Evolutionary conservation across 1,140 invertebrate genomes (phyloP).

Genomic region (Ladona fulva): DNA sequence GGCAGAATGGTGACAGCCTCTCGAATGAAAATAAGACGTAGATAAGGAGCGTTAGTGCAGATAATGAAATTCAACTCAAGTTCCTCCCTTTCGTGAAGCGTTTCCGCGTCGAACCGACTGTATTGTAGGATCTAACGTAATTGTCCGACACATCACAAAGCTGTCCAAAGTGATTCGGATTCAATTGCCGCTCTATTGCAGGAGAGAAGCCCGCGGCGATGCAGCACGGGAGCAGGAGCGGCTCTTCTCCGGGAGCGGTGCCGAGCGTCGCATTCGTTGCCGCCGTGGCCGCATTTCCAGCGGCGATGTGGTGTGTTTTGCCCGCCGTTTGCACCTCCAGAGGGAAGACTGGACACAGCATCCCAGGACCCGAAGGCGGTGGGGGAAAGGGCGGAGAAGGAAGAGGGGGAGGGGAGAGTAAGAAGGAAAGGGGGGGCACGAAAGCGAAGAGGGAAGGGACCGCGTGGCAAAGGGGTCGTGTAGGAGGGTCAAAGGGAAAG

Average conservation of each 20-base stretch:
- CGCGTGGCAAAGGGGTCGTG: neutral
- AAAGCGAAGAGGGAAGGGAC: neutral
- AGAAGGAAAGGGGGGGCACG: neutral
- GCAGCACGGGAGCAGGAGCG: conserved; percentile 36
- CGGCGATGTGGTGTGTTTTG: neutral
- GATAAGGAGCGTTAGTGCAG: no score
- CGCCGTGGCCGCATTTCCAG: neutral
- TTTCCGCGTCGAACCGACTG: no score
- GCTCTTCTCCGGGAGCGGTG: neutral
- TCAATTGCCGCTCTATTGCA: conserved; percentile 21
- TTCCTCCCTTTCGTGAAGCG: no score
- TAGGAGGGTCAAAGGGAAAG: neutral
- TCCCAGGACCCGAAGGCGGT: neutral
- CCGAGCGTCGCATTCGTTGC: neutral
- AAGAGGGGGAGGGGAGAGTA: neutral
- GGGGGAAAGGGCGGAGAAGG: neutral
- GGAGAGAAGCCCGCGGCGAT: conserved; percentile 43
- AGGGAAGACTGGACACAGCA: neutral
- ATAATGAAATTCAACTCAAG: no score
- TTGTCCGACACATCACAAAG: no score
- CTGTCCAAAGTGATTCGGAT: no score
- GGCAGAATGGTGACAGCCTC: no score
- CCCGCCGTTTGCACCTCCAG: neutral
- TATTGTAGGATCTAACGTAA: no score
- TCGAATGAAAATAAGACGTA: no score